A percentile compares a stretch with the other conserved stretches of the same genome.
Evolutionary conservation across 2,113 vertebrate species (phyloP).

Genomic region (Gorsachius goisagi): DNA sequence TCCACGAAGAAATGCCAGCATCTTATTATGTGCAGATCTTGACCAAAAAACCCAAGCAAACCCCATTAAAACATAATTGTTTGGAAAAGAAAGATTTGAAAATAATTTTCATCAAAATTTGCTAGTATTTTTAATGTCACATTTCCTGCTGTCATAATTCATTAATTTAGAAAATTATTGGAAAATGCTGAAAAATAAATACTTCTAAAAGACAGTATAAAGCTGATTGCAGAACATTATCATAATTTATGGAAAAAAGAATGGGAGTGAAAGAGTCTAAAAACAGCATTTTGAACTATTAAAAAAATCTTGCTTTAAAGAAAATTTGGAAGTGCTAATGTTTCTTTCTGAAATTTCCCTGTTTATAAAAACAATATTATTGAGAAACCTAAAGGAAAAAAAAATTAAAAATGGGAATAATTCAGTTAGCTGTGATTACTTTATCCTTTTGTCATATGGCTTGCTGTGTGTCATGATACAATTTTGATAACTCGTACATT

Average conservation of each 20-base stretch:
- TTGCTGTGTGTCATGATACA: neutral
- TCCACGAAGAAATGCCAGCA: neutral
- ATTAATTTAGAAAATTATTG: neutral
- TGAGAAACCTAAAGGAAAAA: neutral
- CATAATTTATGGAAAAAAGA: neutral
- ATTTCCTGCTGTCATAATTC: neutral
- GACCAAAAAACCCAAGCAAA: fast-evolving
- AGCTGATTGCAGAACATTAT: neutral
- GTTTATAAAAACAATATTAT: neutral
- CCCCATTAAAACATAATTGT: neutral
- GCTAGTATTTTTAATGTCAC: fast-evolving
- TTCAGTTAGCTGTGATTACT: neutral
- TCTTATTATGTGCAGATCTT: neutral
- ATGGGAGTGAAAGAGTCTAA: neutral
- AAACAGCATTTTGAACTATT: neutral
- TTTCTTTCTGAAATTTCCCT: neutral
- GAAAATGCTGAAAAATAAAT: neutral
- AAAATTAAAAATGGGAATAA: neutral
- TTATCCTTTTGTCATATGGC: neutral
- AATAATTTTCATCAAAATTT: neutral
- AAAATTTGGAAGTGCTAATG: neutral
- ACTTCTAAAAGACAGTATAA: fast-evolving
- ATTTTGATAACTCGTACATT: neutral
- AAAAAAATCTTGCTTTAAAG: neutral
- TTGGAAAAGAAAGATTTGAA: neutral